Percentiles rank a stretch among this genome's conserved stretches.
phyloP scores from a whole-genome alignment of 2,113 vertebrate species.

The Scatophagus argus region DNA sequence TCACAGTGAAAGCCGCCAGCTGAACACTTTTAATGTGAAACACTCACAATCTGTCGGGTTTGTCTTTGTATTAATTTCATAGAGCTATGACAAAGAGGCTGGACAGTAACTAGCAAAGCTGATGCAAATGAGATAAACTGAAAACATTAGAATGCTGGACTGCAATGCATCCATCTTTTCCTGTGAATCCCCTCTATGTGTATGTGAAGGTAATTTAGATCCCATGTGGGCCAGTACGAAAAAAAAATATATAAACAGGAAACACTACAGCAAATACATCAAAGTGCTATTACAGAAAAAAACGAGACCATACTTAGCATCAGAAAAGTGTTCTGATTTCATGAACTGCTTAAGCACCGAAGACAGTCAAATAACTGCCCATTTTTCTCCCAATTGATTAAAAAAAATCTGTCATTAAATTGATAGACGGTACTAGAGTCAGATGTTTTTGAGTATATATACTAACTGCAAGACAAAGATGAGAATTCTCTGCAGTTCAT shows the following conservation, averaged over 20 bases:
- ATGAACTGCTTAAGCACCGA: not conserved
- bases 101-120: not conserved
- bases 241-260: too few species aligned
- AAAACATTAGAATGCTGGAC: not conserved
- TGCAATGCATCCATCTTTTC: not conserved
- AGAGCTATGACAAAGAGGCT: not conserved
- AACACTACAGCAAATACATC: too few species aligned
- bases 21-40: not conserved
- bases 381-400: too few species aligned
- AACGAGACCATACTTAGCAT: not conserved
- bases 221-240: too few species aligned
- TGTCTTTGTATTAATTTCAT: not conserved
- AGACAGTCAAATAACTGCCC: too few species aligned
- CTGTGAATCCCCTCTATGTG: not conserved
- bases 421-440: not conserved
- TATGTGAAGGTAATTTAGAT: too few species aligned
- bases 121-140: not conserved
- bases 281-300: not conserved
- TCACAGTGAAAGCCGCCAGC: not conserved
- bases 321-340: not conserved
- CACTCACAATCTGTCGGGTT: not conserved
- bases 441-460: not conserved
- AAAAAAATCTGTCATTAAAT: too few species aligned
- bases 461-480: not conserved
- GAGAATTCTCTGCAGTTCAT: constrained; percentile 13